phyloP scores from a whole-genome alignment of 2,888 invertebrate genomes.

The Platerodrilus igneus region DNA sequence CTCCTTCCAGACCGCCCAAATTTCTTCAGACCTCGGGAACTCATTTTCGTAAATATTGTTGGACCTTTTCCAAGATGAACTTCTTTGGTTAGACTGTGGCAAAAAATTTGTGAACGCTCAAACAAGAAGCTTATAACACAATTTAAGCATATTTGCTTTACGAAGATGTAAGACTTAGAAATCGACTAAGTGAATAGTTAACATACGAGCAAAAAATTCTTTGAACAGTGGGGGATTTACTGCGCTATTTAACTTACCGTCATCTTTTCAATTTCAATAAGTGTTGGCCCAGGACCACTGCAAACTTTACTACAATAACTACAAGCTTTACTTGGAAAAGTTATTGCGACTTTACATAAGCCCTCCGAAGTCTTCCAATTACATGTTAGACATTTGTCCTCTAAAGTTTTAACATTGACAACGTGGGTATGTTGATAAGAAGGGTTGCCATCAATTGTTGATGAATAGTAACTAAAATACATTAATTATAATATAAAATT shows the following conservation, averaged over 20 bases:
- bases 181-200: too few relatives aligned
- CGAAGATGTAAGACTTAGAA: too few relatives aligned
- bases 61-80: too few relatives aligned
- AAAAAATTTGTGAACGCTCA: too few relatives aligned
- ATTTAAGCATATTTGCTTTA: too few relatives aligned
- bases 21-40: too few relatives aligned
- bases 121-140: too few relatives aligned
- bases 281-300: conserved; percentile 59
- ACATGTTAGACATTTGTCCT: conserved; percentile 66
- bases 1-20: too few relatives aligned
- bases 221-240: too few relatives aligned
- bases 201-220: too few relatives aligned
- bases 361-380: conserved; percentile 54
- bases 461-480: conserved; percentile 64
- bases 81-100: too few relatives aligned
- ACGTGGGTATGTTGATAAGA: conserved; percentile 65
- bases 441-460: conserved; percentile 60
- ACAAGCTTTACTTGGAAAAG: conserved; percentile 56
- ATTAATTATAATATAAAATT: conserved; percentile 4
- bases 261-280: conserved; percentile 52
- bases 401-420: conserved; percentile 31
- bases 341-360: conserved; percentile 55
- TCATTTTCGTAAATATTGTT: too few relatives aligned
- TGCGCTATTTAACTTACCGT: conserved; percentile 14
- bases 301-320: conserved; percentile 67